Base-by-base conservation (phyloP, 2,888 invertebrate genomes). In the Drosophila robusta region DNA sequence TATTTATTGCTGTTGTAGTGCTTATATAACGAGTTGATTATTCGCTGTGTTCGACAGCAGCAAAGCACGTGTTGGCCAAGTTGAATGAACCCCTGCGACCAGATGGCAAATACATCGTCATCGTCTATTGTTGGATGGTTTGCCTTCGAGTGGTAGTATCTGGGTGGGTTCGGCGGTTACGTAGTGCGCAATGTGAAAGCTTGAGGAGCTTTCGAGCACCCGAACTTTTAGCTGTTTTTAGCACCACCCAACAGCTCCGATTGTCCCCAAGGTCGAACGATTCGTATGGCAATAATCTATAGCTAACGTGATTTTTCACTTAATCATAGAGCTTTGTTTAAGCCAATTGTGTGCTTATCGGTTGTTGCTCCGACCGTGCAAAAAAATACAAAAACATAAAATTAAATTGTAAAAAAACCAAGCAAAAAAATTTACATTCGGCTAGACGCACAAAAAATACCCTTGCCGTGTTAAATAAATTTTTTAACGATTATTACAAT, bases 271-370 rank as follows among this genome's bases (percentile, higher is more conserved):
- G 75, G 72, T 50, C 24, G 49, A 54, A 29, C 61, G 49, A 62
- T 49, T 16, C 44, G 49, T 8, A 7, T 72, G 56, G 38, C 44
- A 54, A 24, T 45, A 54, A 29, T 24, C 8, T 24, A 32, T 29
- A 8, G 34, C 18, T 45, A 14, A 57, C 36, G 49, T 72, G 71
- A 70, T 49, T 55, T 69, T 32, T n/a, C 34, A 11, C 36, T 29
- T 32, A 9, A 29, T 7, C 14, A 26, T 41, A 11, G 26, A 39
- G 49, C 46, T 47, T 29, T 60, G 18, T 22, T 18, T 38, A 11
- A 18, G 26, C 57, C 29, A 56, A 69, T 58, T 58, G 54, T 54
- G 6, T 45, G 5, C 45, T 76, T 74, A 74, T 76, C 74, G 74
- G 66, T 74, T 71, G 50, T 61, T 74, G 74, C 54, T 22, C 74